Evolutionary conservation across 2,113 vertebrate species (phyloP).

Genomic region (Chloropsis hardwickii): DNA sequence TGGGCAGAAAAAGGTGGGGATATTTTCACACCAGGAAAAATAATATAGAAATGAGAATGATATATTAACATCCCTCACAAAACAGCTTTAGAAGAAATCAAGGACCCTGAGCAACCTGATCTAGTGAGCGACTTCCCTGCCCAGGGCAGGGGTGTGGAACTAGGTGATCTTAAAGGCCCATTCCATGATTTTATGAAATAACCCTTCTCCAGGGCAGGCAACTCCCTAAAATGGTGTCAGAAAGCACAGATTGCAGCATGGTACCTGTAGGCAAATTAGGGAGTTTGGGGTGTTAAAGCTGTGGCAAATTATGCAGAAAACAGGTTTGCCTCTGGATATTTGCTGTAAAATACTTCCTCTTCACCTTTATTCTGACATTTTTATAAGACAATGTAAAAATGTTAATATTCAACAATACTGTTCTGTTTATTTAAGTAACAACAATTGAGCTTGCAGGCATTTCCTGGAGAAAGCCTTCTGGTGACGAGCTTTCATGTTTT

Average conservation of each 20-base stretch:
- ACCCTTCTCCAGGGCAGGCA: not conserved
- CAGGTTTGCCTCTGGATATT: not conserved
- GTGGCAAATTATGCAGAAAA: not conserved
- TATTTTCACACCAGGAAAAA: not conserved
- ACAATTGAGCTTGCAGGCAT: not conserved
- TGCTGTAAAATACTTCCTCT: not conserved
- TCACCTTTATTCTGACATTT: not conserved
- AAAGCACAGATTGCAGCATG: not conserved
- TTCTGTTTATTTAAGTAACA: slow-evolving; percentile 21
- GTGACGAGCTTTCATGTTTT: not conserved
- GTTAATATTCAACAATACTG: not conserved
- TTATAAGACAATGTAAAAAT: not conserved
- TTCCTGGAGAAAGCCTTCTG: slow-evolving; percentile 15
- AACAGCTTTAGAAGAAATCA: not conserved
- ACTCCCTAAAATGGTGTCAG: not conserved
- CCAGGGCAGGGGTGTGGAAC: not conserved
- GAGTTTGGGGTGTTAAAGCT: not conserved
- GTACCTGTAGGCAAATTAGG: not conserved
- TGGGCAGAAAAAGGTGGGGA: not conserved
- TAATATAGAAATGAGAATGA: not conserved
- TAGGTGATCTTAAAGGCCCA: not conserved
- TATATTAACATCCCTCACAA: not conserved
- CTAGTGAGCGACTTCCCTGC: not conserved
- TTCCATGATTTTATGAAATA: not conserved
- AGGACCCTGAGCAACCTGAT: not conserved